These are phyloP conservation scores for Aricia agestis DNA, from an alignment of 1,140 invertebrate genomes.

Conservation along the genomic window DNA sequence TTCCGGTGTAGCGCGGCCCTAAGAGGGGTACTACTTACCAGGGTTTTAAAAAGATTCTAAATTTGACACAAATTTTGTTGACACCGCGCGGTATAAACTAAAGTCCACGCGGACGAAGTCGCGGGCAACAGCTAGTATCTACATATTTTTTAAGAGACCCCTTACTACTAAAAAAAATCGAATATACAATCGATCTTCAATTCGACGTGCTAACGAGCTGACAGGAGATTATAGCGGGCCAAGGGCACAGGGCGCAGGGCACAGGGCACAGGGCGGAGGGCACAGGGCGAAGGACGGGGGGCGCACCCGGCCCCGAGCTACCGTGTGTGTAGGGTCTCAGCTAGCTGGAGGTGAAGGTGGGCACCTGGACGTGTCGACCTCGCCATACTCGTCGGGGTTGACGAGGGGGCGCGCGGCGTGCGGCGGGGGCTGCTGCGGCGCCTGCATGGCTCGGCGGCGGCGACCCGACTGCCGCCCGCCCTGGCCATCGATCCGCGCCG, in stretches of 20 bases:
- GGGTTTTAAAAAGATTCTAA: no score
- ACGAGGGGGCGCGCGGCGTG: slow-evolving; percentile 55
- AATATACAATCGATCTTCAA: no score
- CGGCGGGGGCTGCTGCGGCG: slow-evolving; percentile 34
- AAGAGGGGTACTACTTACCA: no score
- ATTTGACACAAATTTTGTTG: no score
- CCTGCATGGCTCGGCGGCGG: slow-evolving; percentile 41
- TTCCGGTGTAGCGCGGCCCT: no score
- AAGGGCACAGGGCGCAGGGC: background rate
- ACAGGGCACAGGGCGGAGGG: background rate
- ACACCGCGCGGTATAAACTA: no score
- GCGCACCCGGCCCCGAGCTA: background rate
- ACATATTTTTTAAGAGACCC: no score
- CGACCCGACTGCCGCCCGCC: slow-evolving; percentile 29
- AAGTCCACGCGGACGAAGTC: no score
- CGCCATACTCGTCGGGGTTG: slow-evolving; percentile 63
- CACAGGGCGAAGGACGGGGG: background rate
- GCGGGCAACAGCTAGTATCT: no score
- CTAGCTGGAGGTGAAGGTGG: background rate
- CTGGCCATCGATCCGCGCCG: slow-evolving; percentile 19
- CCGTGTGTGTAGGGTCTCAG: background rate
- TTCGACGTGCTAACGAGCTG: no score
- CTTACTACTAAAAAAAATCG: no score
- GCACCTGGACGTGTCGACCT: slow-evolving; percentile 68
- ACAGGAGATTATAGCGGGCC: background rate